Percentiles rank a stretch among this genome's conserved stretches.
Conservation (phyloP, 2,888 invertebrate genomes). For the Eristalis arbustorum region DNA sequence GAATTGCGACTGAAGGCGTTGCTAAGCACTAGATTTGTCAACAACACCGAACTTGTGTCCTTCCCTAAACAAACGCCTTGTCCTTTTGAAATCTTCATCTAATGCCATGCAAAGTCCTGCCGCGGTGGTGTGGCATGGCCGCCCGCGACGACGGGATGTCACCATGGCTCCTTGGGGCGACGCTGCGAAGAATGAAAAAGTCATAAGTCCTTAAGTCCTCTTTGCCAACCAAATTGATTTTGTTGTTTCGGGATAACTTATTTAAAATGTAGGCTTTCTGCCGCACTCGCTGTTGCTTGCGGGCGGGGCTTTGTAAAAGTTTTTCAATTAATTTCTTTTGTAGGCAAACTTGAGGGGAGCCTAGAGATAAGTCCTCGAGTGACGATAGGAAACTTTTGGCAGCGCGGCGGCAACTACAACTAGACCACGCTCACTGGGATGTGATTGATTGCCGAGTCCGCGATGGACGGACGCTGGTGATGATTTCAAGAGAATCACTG, state of each 20-base stretch:
- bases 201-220: constrained; percentile 55
- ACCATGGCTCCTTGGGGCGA: not conserved
- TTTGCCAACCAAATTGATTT: constrained; percentile 51
- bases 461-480: not conserved
- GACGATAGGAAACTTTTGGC: not conserved
- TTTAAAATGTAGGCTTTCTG: constrained; percentile 29
- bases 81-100: not conserved
- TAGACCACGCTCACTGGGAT: too few species aligned
- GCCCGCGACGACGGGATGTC: not conserved
- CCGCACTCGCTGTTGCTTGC: not conserved
- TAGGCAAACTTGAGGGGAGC: not conserved
- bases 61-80: constrained; percentile 17
- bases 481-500: not conserved
- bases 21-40: constrained; percentile 33
- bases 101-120: not conserved
- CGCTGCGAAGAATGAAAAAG: constrained; percentile 22
- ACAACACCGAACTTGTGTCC: constrained; percentile 23
- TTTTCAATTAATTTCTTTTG: constrained; percentile 34
- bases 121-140: not conserved
- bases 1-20: constrained; percentile 27
- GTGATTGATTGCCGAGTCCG: not conserved
- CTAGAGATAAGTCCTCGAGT: not conserved
- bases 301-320: constrained; percentile 19
- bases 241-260: constrained; percentile 51
- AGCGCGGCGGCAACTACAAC: not conserved